Evolutionary conservation across 2,797 vertebrate genomes (phyloP).

Genomic region (Sibirionetta formosa): DNA sequence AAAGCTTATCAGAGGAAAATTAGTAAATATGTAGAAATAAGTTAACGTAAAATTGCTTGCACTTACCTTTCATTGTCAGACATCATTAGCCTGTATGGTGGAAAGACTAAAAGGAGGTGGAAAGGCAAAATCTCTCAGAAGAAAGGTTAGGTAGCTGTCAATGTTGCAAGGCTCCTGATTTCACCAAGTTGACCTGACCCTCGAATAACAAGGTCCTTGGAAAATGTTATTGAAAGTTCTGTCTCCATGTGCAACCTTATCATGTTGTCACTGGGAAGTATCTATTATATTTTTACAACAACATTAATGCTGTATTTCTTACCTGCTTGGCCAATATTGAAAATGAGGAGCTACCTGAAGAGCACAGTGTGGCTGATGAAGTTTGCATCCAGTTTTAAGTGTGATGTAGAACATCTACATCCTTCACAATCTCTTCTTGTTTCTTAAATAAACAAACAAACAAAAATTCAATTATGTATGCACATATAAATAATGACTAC

Average conservation of each 20-base stretch:
- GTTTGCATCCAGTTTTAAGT: background rate
- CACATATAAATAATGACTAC: background rate
- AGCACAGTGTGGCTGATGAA: background rate
- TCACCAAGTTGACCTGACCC: fast-evolving
- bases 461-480: fast-evolving
- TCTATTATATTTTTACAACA: fast-evolving
- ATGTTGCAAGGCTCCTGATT: background rate
- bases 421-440: background rate
- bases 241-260: background rate
- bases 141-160: background rate
- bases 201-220: background rate
- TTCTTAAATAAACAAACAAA: background rate
- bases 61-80: background rate
- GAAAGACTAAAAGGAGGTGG: background rate
- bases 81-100: background rate
- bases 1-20: background rate
- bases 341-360: background rate
- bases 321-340: background rate
- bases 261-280: background rate
- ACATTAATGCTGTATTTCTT: background rate
- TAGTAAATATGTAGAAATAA: background rate
- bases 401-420: background rate
- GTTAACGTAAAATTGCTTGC: background rate
- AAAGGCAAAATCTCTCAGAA: background rate
- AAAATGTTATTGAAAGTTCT: background rate